Evolutionary conservation across 2,113 vertebrate genomes (phyloP), one percentile per base, ranked within the genome.

Genomic region (Pyrgilauda ruficollis): DNA sequence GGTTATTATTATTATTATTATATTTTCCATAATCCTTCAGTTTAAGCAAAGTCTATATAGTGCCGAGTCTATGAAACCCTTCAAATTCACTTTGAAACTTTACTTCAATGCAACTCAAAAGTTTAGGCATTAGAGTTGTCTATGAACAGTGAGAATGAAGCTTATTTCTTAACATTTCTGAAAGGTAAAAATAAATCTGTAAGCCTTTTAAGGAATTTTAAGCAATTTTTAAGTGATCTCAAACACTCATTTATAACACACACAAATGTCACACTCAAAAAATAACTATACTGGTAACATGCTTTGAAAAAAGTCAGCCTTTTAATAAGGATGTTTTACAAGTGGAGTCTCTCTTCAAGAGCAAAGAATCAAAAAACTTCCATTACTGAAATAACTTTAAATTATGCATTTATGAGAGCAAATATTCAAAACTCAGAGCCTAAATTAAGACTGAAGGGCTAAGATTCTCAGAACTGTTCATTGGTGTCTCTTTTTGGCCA

Each of bases 371-470:
- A 73, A 83, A 61, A 91, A 87, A 55, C 43, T 87, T 88, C 39
- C 67, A 85, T 62, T 88, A 88, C 63, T 90, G 33, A 90, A 92
- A 94, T 69, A 13, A 79, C 77, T 66, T 91, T 49, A 82, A 82
- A 74, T n/a, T 44, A 64, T 10, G 9, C 6, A 1, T 83, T 96
- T 76, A 39, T 67, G 87, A 73, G 21, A 59, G 33, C 30, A 93
- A 82, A 59, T 73, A 68, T 30, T 66, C 0, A 68, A 87, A 90
- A 84, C 75, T 3, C 5, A 53, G 43, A 67, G 26, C 20, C 53
- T 35, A 87, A 89, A 91, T 64, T 82, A 87, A 85, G 52, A 90
- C 28, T 64, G 52, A 87, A 72, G 85, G 37, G 28, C 46, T 72
- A n/a, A 78, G 58, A 76, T 70, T 90, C 61, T 74, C 72, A 55